Evolutionary conservation across 2,888 invertebrate species (phyloP).

Genomic region (Archips crataeganus): DNA sequence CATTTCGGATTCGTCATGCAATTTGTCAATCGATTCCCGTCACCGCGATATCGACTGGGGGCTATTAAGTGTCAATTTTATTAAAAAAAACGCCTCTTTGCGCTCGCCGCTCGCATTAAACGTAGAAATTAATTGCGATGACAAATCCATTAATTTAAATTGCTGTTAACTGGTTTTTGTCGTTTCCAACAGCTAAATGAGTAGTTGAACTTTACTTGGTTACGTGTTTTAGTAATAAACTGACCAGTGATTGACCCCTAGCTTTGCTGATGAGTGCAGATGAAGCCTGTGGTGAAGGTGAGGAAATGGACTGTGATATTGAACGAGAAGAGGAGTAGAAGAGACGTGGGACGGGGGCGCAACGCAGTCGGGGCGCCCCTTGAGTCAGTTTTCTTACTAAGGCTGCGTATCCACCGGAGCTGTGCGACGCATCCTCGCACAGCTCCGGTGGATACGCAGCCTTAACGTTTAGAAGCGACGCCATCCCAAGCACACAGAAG

Average conservation of each 20-base stretch:
- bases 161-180: slow-evolving; percentile 68
- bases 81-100: slow-evolving; percentile 72
- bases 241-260: neutral
- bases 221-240: neutral
- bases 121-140: slow-evolving; percentile 85
- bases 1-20: slow-evolving; percentile 84
- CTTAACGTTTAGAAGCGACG: too few relatives aligned
- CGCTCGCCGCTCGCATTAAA: slow-evolving; percentile 82
- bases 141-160: slow-evolving; percentile 84
- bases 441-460: too few relatives aligned
- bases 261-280: neutral
- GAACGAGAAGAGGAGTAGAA: neutral
- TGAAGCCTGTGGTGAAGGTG: neutral
- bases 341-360: too few relatives aligned
- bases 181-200: slow-evolving; percentile 46
- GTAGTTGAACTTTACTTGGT: slow-evolving; percentile 47
- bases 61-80: slow-evolving; percentile 83
- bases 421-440: too few relatives aligned
- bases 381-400: too few relatives aligned
- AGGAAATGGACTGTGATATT: neutral
- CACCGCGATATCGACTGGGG: slow-evolving; percentile 71
- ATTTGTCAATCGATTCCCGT: slow-evolving; percentile 84
- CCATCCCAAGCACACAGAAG: too few relatives aligned
- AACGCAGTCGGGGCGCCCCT: too few relatives aligned
- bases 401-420: too few relatives aligned